Conservation (phyloP, 2,888 invertebrate species). For the Dascillus cervinus region DNA sequence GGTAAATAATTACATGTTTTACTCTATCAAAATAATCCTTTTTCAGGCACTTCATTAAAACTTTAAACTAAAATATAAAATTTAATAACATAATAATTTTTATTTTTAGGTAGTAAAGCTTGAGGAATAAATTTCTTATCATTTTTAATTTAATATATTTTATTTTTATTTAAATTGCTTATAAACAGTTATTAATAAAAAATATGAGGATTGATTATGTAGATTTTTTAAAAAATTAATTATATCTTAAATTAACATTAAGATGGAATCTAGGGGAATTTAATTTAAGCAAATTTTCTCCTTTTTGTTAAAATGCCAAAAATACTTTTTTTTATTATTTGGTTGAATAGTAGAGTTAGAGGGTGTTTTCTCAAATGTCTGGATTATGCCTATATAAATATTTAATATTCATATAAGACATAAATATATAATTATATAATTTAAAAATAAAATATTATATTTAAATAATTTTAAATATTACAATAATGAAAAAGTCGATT, state of each 20-base stretch:
- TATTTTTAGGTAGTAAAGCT: too few relatives aligned
- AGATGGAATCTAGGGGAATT: too few relatives aligned
- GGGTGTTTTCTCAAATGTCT: too few relatives aligned
- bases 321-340: too few relatives aligned
- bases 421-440: conserved; percentile 11
- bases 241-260: too few relatives aligned
- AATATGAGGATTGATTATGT: not conserved
- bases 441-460: conserved; percentile 6
- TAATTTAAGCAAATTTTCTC: too few relatives aligned
- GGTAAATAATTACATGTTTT: conserved; percentile 43
- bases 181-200: conserved; percentile 8
- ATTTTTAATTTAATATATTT: not conserved
- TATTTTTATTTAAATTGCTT: conserved; percentile 5
- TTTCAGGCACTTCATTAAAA: conserved; percentile 45
- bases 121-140: too few relatives aligned
- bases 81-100: conserved; percentile 6
- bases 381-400: conserved; percentile 11
- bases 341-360: too few relatives aligned
- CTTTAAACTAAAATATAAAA: conserved; percentile 14
- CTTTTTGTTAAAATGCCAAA: too few relatives aligned
- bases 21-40: conserved; percentile 59
- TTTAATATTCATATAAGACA: conserved; percentile 5
- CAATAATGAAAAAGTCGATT: too few relatives aligned
- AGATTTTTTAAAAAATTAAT: too few relatives aligned
- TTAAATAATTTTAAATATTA: too few relatives aligned